Evolutionary conservation across 2,888 invertebrate species (phyloP).

Genomic region (Bhutanitis thaidina): DNA sequence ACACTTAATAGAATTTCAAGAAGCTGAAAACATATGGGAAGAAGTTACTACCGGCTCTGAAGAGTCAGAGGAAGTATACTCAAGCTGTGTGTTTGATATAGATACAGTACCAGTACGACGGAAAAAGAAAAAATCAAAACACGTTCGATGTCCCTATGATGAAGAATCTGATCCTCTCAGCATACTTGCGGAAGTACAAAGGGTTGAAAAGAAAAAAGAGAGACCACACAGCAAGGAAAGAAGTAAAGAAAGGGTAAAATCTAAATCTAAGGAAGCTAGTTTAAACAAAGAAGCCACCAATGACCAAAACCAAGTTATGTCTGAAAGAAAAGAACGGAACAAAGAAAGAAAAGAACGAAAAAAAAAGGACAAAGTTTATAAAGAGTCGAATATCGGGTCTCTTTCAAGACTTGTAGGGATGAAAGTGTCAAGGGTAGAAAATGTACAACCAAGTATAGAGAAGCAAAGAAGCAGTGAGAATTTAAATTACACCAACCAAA

Average conservation of each 20-base stretch:
- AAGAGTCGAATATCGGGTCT: constrained; percentile 27
- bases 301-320: constrained; percentile 24
- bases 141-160: constrained; percentile 27
- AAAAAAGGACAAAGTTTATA: constrained; percentile 27
- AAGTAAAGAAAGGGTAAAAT: constrained; percentile 44
- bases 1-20: constrained; percentile 61
- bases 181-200: constrained; percentile 37
- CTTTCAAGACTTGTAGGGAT: constrained; percentile 53
- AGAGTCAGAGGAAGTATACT: constrained; percentile 38
- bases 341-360: constrained; percentile 32
- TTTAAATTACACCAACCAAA: constrained; percentile 32
- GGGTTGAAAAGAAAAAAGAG: constrained; percentile 48
- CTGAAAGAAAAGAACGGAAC: constrained; percentile 31
- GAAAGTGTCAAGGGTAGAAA: constrained; percentile 40
- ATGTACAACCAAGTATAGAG: constrained; percentile 16
- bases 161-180: constrained; percentile 59
- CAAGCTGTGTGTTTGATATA: constrained; percentile 34
- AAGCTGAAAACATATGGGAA: constrained; percentile 55
- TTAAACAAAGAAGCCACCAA: constrained; percentile 33
- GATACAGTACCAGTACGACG: constrained; percentile 26
- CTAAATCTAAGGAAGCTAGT: constrained; percentile 23
- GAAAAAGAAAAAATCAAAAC: constrained; percentile 44
- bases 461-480: constrained; percentile 20
- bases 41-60: constrained; percentile 29
- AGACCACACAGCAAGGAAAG: constrained; percentile 40